A percentile compares a stretch with the other conserved stretches of the same genome.
Conservation (phyloP, 2,797 vertebrate species). For the Onychomys leucogaster region DNA sequence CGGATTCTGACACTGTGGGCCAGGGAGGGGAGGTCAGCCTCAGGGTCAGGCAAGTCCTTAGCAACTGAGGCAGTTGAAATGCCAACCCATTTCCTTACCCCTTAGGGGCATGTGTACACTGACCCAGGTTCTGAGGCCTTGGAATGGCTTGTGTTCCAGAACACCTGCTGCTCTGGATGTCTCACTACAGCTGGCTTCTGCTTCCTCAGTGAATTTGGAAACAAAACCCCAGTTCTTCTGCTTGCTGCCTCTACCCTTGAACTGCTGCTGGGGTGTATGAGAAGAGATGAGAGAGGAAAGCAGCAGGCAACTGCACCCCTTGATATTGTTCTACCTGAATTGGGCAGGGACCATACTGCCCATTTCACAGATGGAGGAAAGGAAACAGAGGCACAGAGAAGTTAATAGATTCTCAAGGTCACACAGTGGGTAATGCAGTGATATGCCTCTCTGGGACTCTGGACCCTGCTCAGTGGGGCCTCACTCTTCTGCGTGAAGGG, state of each 20-base stretch:
- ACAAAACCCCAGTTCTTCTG: not conserved
- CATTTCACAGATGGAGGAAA: not conserved
- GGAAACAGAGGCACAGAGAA: not conserved
- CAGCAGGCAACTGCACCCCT: not conserved
- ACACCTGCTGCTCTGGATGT: rapidly evolving
- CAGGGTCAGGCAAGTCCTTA: not conserved
- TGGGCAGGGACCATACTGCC: not conserved
- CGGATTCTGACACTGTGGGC: not conserved
- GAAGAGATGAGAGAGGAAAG: not conserved
- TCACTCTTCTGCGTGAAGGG: not conserved
- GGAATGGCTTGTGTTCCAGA: not conserved
- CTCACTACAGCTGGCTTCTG: not conserved
- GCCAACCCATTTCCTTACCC: not conserved
- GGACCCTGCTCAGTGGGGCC: not conserved
- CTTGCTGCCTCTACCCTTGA: rapidly evolving
- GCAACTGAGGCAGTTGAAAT: not conserved
- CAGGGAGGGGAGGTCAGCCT: not conserved
- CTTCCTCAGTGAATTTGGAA: not conserved
- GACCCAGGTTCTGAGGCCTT: not conserved
- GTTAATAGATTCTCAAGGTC: not conserved
- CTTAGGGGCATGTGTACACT: not conserved
- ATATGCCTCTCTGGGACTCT: not conserved
- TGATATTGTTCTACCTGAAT: not conserved
- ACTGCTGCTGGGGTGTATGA: rapidly evolving
- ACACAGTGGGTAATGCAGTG: not conserved